Evolutionary conservation across 2,888 invertebrate genomes (phyloP).

Genomic region (Dugesia japonica): DNA sequence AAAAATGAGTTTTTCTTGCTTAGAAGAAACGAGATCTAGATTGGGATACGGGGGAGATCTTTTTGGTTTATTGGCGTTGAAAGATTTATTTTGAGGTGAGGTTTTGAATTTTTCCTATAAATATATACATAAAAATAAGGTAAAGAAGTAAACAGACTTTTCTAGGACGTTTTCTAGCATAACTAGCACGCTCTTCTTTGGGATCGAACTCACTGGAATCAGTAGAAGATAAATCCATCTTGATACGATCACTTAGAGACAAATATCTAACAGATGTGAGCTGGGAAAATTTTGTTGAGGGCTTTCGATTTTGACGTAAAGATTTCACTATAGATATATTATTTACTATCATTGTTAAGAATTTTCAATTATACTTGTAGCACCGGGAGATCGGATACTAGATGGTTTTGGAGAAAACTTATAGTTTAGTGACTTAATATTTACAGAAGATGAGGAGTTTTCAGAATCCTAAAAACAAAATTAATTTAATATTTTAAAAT

Average conservation of each 20-base stretch:
- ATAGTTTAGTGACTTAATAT: neutral
- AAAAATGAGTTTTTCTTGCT: neutral
- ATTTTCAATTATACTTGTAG: neutral
- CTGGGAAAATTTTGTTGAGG: constrained; percentile 9
- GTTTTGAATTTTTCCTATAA: neutral
- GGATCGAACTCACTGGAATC: constrained; percentile 21
- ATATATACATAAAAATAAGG: too few relatives aligned
- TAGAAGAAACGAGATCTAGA: constrained; percentile 14
- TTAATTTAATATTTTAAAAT: too few relatives aligned
- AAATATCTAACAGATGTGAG: constrained; percentile 20
- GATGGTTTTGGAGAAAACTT: neutral
- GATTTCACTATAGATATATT: neutral
- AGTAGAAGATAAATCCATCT: constrained; percentile 21
- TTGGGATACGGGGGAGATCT: neutral
- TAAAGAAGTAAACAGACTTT: neutral
- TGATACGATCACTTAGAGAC: constrained; percentile 5
- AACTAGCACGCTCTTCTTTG: constrained; percentile 13
- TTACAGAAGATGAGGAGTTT: constrained; percentile 6
- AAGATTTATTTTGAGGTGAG: constrained; percentile 12
- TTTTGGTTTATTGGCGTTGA: constrained; percentile 3
- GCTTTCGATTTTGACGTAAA: constrained; percentile 8
- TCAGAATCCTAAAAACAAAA: neutral
- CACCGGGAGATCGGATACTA: constrained; percentile 9
- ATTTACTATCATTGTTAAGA: neutral
- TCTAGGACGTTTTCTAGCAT: neutral